Conservation (phyloP, 37 sponge, comb jelly and placozoan genomes). For the Oopsacas minuta region DNA sequence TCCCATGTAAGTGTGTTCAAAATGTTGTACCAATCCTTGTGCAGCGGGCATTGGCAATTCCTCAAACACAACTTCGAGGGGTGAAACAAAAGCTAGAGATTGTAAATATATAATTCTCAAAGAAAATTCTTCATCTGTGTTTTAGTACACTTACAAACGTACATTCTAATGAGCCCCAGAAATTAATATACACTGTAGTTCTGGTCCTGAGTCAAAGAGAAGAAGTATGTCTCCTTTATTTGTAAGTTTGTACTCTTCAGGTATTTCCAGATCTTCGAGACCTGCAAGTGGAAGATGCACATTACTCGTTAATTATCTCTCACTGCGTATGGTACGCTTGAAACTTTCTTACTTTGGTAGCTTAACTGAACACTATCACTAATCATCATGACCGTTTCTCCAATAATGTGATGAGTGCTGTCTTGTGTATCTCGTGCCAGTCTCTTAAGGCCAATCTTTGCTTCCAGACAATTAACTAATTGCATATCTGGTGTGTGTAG, state of each 20-base stretch:
- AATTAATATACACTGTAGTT: neutral
- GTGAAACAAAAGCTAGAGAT: neutral
- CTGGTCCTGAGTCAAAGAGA: neutral
- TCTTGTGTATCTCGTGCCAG: neutral
- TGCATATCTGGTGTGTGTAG: neutral
- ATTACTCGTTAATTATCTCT: neutral
- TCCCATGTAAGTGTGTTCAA: neutral
- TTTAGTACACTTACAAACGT: neutral
- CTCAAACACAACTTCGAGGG: neutral
- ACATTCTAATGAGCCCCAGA: neutral
- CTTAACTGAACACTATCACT: neutral
- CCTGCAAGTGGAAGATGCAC: neutral
- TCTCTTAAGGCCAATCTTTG: neutral
- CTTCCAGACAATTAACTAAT: neutral
- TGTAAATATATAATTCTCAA: neutral
- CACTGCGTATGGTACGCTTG: neutral
- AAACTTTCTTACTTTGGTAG: neutral
- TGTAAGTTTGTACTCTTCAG: neutral
- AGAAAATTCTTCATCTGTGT: neutral
- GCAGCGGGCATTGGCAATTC: neutral
- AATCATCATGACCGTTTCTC: neutral
- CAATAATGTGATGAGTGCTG: neutral
- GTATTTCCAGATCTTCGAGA: neutral
- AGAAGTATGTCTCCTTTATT: neutral
- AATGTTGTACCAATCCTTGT: neutral